These are phyloP conservation scores for Sebastes schlegelii DNA, from an alignment of 2,113 vertebrate genomes.

Conservation along the genomic window DNA sequence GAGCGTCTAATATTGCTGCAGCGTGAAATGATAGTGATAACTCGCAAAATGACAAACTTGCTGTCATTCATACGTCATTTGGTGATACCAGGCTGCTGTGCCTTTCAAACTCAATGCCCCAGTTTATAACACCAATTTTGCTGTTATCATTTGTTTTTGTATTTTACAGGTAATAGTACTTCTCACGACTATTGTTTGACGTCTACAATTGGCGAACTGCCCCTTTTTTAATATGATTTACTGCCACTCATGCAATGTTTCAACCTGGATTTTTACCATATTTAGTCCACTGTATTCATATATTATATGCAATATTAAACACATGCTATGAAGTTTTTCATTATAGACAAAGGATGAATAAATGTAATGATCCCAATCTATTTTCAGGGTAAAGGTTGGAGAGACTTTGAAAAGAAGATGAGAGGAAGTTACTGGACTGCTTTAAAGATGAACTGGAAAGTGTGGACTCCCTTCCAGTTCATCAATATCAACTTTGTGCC, in stretches of 20 bases:
- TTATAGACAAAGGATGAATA: not conserved
- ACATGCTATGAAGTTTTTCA: not conserved
- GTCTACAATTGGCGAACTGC: too few relatives aligned
- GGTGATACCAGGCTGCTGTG: too few relatives aligned
- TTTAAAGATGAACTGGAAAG: slow-evolving; percentile 91
- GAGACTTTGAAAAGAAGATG: slow-evolving; percentile 81
- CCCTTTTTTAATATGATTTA: too few relatives aligned
- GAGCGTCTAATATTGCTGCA: too few relatives aligned
- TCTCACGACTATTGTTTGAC: too few relatives aligned
- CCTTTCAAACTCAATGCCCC: not conserved
- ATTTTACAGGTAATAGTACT: not conserved
- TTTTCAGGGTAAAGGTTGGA: slow-evolving; percentile 82
- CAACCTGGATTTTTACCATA: not conserved
- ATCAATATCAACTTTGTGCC: slow-evolving; percentile 91
- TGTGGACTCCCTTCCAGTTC: slow-evolving; percentile 92
- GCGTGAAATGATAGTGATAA: too few relatives aligned
- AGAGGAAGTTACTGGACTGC: slow-evolving; percentile 85
- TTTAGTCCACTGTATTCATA: not conserved
- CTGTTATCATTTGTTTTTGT: not conserved
- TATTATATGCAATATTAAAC: not conserved
- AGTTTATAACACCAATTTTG: not conserved
- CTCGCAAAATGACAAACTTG: too few relatives aligned
- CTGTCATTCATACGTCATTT: too few relatives aligned
- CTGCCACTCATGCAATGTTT: not conserved
- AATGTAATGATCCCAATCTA: not conserved